phyloP scores from a whole-genome alignment of 2,888 invertebrate species.

The Capitulum mitella region DNA sequence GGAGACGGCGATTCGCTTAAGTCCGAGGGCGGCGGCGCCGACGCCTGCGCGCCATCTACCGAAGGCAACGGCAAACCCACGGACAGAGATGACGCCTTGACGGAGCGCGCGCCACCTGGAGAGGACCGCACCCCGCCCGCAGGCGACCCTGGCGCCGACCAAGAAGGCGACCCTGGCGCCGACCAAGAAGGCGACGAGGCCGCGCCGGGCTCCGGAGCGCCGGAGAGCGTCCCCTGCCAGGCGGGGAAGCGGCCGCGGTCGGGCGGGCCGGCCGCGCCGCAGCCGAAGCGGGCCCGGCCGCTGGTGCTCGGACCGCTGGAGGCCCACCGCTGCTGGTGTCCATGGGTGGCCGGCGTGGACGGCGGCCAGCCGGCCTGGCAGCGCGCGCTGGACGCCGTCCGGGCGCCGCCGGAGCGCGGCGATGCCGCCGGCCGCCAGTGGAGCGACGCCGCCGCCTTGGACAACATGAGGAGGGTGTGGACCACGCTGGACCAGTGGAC shows the following conservation, averaged over 20 bases:
- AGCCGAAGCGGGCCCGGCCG: not conserved
- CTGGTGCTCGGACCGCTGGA: not conserved
- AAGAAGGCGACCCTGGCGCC: not conserved
- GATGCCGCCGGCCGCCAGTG: not conserved
- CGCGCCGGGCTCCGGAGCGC: no score
- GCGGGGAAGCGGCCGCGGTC: not conserved
- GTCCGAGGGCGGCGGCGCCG: not conserved
- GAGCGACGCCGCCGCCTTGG: not conserved
- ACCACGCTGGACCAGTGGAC: not conserved
- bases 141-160: not conserved
- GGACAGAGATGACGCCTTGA: not conserved
- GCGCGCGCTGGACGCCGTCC: not conserved
- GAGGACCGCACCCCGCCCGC: no score
- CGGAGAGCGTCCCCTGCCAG: not conserved
- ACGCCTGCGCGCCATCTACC: not conserved
- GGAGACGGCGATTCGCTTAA: not conserved
- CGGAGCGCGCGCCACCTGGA: not conserved
- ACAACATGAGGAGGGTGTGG: not conserved
- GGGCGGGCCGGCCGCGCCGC: not conserved
- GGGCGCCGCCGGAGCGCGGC: not conserved
- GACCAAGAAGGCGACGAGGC: not conserved
- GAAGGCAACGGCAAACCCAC: not conserved
- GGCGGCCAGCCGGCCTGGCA: not conserved
- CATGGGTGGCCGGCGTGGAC: slow-evolving; percentile 10
- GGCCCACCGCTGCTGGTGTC: not conserved